Base-by-base conservation (phyloP, 2,797 vertebrate species). In the Triplophysa bombifrons region DNA sequence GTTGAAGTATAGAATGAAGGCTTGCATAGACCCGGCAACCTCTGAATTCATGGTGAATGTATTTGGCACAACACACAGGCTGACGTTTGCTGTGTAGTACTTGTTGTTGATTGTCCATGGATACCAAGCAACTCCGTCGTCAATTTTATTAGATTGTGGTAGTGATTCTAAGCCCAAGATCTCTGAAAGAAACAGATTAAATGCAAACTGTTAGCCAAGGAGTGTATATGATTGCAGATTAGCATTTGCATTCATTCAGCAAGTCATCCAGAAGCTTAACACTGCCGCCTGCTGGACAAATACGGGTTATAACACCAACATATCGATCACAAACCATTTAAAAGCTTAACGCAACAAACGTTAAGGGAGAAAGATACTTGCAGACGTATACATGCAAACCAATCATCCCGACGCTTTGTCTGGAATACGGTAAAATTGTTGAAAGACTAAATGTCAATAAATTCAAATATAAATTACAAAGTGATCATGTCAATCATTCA, bases 51-150 rank as follows among this genome's bases (percentile, higher is more conserved):
- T 90, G 0, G 93, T 92, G 61, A 92, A 94, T 0, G 90, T 94
- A 88, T 86, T 94, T 8, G 96, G 95, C 2, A 98, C 96, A 2
- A 95, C 94, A 55, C 97, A 99, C 1, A 99, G 90, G 67, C 94
- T 93, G 74, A 99, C 94, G 41, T 95, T 91, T 3, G 98, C 98
- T 0, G 94, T 96, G 19, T 99, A 99, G 19, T 99, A 99, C 80
- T 99, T 99, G 89, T 99, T 99, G 88, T 97, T 97, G 89, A 99
- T 98, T 6, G 94, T 97, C 98, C 98, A 99, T 50, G 97, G 97
- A 85, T 98, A 99, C 90, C 95, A 96, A 67, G 87, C 88, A 71
- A 98, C 96, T 2, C 87, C 82, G n/a, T 93, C 93, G 0, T 87
- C 89, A 16, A 86, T 85, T 74, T 93, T 88, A 1, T 86, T 86